These are phyloP conservation scores for Acrobasis suavella DNA, from an alignment of 2,888 invertebrate genomes.

Conservation along the genomic window DNA sequence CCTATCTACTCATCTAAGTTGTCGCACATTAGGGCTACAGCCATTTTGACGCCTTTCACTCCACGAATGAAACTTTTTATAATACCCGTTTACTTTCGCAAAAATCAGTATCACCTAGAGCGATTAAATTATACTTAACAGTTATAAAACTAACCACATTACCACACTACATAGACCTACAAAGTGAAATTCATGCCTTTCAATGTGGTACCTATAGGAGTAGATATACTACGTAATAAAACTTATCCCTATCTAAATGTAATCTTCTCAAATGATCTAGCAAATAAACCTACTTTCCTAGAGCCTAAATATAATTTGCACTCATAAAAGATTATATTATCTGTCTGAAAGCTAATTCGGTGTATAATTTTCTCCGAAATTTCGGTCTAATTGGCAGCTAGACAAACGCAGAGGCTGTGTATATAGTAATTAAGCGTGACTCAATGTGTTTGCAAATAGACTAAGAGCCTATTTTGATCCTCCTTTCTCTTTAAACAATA, in stretches of 20 bases:
- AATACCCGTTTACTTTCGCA: conserved; percentile 37
- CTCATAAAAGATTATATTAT: conserved; percentile 25
- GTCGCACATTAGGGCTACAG: conserved; percentile 1
- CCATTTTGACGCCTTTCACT: conserved; percentile 28
- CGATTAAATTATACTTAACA: conserved; percentile 37
- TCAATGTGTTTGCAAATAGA: conserved; percentile 41
- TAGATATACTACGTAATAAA: too few relatives aligned
- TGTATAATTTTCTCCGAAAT: conserved; percentile 31
- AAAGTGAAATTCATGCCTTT: conserved; percentile 4
- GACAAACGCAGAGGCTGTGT: conserved; percentile 38
- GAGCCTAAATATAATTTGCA: neutral
- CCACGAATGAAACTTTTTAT: conserved; percentile 20
- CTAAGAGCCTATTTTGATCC: conserved; percentile 40
- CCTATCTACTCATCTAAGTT: too few relatives aligned
- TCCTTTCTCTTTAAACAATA: conserved; percentile 68
- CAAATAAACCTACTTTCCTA: neutral
- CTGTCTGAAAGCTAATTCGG: conserved; percentile 39
- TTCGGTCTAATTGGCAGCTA: conserved; percentile 42
- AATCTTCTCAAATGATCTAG: neutral
- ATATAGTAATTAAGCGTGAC: conserved; percentile 48
- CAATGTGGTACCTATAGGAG: neutral
- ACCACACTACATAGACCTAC: conserved; percentile 7
- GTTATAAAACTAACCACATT: conserved; percentile 21
- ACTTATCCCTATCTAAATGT: too few relatives aligned
- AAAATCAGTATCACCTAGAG: conserved; percentile 34